phyloP scores from a whole-genome alignment of 2,113 vertebrate genomes.

The western clawed frog (Xenopus tropicalis) region DNA sequence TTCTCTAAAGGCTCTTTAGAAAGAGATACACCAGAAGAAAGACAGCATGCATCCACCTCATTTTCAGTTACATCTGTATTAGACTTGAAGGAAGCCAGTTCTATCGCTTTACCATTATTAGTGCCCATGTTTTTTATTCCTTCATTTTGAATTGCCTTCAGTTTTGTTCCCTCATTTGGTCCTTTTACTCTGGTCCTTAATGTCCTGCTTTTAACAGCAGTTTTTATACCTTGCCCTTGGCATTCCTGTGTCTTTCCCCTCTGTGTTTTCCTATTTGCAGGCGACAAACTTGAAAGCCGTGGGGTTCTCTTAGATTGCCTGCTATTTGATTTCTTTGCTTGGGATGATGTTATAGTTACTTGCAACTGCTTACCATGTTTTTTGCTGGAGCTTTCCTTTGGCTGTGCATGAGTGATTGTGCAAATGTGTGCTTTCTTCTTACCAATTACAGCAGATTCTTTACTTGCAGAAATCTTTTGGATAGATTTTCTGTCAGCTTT shows the following conservation, averaged over 20 bases:
- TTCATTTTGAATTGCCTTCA: neutral
- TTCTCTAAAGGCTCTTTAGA: neutral
- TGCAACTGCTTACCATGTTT: neutral
- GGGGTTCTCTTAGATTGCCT: neutral
- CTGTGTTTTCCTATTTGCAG: neutral
- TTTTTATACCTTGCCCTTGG: neutral
- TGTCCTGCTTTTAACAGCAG: neutral
- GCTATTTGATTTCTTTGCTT: neutral
- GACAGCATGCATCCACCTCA: neutral
- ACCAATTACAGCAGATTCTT: neutral
- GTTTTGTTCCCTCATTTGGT: neutral
- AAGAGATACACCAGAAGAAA: neutral
- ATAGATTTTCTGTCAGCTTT: neutral
- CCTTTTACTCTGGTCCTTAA: neutral
- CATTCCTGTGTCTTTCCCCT: neutral
- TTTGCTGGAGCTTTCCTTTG: neutral
- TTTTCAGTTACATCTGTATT: neutral
- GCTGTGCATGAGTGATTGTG: neutral
- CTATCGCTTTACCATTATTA: neutral
- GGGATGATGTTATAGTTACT: neutral
- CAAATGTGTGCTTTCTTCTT: neutral
- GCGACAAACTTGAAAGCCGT: neutral
- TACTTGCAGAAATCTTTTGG: neutral
- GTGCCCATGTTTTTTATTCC: neutral
- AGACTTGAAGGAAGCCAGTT: neutral